These are phyloP conservation scores for Drosophila sproati DNA, from an alignment of 1,140 invertebrate species.

Conservation along the genomic window DNA sequence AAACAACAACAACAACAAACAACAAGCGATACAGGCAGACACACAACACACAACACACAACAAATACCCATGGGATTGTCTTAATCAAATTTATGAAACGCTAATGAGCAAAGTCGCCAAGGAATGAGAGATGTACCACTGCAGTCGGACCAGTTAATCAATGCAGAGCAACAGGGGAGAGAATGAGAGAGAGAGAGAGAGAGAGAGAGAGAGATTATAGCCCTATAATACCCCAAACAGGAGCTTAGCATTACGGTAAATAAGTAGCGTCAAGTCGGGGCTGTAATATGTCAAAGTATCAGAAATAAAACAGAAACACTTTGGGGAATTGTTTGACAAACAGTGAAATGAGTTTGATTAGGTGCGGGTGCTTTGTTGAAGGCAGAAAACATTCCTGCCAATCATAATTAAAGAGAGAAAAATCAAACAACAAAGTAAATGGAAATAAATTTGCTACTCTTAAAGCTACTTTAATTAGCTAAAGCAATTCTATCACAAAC, in stretches of 20 bases:
- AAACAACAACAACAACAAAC: slow-evolving; percentile 24
- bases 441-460: too few species aligned
- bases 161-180: slow-evolving; percentile 18
- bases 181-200: slow-evolving; percentile 4
- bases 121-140: slow-evolving; percentile 28
- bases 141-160: slow-evolving; percentile 40
- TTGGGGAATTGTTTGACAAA: slow-evolving; percentile 28
- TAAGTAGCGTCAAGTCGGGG: slow-evolving; percentile 31
- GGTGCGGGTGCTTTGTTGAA: neutral
- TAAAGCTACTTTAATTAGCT: too few species aligned
- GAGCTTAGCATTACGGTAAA: slow-evolving; percentile 55
- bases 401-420: neutral
- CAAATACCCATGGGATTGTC: slow-evolving; percentile 72
- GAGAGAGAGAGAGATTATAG: slow-evolving; percentile 56
- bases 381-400: neutral
- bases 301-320: slow-evolving; percentile 16
- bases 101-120: slow-evolving; percentile 69
- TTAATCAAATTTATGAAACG: slow-evolving; percentile 83
- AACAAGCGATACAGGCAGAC: slow-evolving; percentile 28
- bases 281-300: slow-evolving; percentile 40
- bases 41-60: slow-evolving; percentile 56
- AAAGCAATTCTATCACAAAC: too few species aligned
- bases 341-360: slow-evolving; percentile 23
- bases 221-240: slow-evolving; percentile 74
- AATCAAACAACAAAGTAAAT: neutral